Evolutionary conservation across 2,113 vertebrate genomes (phyloP), one percentile per base, ranked within the genome.

Genomic region (Hucho hucho): DNA sequence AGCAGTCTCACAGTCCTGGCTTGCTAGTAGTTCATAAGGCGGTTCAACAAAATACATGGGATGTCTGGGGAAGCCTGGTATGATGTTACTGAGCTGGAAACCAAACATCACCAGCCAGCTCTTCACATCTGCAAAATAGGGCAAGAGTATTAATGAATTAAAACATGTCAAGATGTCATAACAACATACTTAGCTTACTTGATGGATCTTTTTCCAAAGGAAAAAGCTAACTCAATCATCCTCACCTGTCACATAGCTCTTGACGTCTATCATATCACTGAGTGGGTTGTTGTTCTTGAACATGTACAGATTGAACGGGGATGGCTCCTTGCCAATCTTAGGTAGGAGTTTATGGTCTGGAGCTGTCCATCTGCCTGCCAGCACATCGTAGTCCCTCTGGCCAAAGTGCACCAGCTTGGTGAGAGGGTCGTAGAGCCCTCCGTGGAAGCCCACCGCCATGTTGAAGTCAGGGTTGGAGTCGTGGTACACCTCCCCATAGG

Each of bases 101-200:
- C 95, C 95, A 79, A 97, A 97, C 95, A 96, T 96, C 88, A 96
- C 95, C 81, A 97, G 90, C 95, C 95, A 97, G 90, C 95, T 96
- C 84, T 96, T 96, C 89, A 96, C 95, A 92, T 97, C 95, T 97
- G 25, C 70, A 37, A 78, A 78, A 85, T 1, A 29, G 47, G 46
- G 29, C 3, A 13, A 6, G 24, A 29, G 46, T 14, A 5, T 53
- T 14, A 53, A 14, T 53, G 22, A 71, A 58, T 5, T 29, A 26
- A 16, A 65, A 61, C 58, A 61, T 7, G 58, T 13, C 58, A 61
- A 16, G 7, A 22, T 22, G 18, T 24, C 58, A 22, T 16, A 22
- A 22, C 58, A 59, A n/a, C 18, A 61, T 53, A 61, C 4, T 61
- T 61, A 56, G 16, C 37, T 18, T 4, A 61, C n/a, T 22, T 61